Evolutionary conservation across 2,888 invertebrate species (phyloP).

Genomic region (Caradrina kadenii): DNA sequence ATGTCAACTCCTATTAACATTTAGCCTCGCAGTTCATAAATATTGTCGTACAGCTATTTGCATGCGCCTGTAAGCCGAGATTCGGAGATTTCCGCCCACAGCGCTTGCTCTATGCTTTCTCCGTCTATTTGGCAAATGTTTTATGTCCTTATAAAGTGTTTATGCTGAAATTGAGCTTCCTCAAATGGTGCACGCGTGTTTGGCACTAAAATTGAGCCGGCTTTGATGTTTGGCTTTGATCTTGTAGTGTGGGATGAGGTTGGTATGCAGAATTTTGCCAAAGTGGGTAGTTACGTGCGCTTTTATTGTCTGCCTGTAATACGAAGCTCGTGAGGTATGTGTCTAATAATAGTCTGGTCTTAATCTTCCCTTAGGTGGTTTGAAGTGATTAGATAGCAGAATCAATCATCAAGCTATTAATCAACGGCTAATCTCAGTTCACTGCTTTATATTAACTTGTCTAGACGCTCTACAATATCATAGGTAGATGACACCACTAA

Average conservation of each 20-base stretch:
- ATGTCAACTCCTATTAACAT: conserved; percentile 64
- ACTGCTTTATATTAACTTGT: background rate
- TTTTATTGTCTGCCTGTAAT: background rate
- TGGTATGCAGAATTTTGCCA: conserved; percentile 5
- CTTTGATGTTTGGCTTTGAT: conserved; percentile 53
- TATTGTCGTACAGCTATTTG: conserved; percentile 59
- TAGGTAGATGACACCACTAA: too few relatives aligned
- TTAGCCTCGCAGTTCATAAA: conserved; percentile 63
- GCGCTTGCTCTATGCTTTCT: conserved; percentile 50
- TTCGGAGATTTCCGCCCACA: conserved; percentile 67
- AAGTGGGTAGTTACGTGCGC: conserved; percentile 11
- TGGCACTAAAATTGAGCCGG: conserved; percentile 31
- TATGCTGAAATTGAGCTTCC: conserved; percentile 33
- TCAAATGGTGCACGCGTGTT: conserved; percentile 20
- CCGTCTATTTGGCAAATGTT: conserved; percentile 55
- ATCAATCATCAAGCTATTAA: background rate
- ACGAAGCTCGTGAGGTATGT: background rate
- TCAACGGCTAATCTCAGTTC: too few relatives aligned
- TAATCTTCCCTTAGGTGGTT: background rate
- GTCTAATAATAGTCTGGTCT: background rate
- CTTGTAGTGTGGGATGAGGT: conserved; percentile 37
- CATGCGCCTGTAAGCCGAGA: conserved; percentile 59
- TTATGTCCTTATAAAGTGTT: conserved; percentile 53
- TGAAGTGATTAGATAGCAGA: background rate
- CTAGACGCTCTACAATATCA: background rate